Evolutionary conservation across 2,888 invertebrate genomes (phyloP).

Genomic region (Anaspis maculata): DNA sequence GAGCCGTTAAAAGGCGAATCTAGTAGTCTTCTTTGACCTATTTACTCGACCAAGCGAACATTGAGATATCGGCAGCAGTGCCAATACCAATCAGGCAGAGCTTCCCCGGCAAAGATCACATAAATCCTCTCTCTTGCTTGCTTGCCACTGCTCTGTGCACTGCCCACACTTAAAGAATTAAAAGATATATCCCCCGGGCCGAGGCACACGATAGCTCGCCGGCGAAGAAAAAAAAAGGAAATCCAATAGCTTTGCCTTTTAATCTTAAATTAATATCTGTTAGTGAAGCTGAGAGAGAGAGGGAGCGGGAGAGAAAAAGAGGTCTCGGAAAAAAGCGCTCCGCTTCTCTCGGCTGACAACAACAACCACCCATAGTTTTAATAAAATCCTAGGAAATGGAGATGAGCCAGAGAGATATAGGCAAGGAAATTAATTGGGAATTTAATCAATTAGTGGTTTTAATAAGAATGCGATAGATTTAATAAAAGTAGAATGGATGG

Average conservation of each 20-base stretch:
- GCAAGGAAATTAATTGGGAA: slow-evolving; percentile 5
- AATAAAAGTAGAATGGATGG: slow-evolving; percentile 8
- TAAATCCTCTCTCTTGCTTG: slow-evolving; percentile 15
- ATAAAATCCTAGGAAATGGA: too few species aligned
- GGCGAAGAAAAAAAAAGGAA: slow-evolving; percentile 5
- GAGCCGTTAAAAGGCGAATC: slow-evolving; percentile 26
- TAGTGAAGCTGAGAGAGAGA: too few species aligned
- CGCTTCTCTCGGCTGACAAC: too few species aligned
- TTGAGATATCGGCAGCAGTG: slow-evolving; percentile 30
- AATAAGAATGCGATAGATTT: slow-evolving; percentile 8
- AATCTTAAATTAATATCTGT: too few species aligned
- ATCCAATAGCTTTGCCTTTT: slow-evolving; percentile 10
- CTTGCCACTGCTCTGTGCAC: too few species aligned
- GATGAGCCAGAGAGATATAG: too few species aligned
- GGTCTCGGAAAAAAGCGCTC: too few species aligned
- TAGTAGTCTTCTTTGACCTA: slow-evolving; percentile 27
- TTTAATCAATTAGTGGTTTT: slow-evolving; percentile 10
- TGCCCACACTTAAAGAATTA: slow-evolving; percentile 15
- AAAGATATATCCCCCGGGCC: too few species aligned
- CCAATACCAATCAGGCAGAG: slow-evolving; percentile 25
- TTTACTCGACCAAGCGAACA: slow-evolving; percentile 26
- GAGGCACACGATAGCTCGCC: slow-evolving; percentile 1
- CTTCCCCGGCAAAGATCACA: slow-evolving; percentile 13
- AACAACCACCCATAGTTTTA: slow-evolving; percentile 1
- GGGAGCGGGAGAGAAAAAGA: too few species aligned